Evolutionary conservation across 2,797 vertebrate genomes (phyloP), one percentile per base, ranked within the genome.

Genomic region (Coluber constrictor): DNA sequence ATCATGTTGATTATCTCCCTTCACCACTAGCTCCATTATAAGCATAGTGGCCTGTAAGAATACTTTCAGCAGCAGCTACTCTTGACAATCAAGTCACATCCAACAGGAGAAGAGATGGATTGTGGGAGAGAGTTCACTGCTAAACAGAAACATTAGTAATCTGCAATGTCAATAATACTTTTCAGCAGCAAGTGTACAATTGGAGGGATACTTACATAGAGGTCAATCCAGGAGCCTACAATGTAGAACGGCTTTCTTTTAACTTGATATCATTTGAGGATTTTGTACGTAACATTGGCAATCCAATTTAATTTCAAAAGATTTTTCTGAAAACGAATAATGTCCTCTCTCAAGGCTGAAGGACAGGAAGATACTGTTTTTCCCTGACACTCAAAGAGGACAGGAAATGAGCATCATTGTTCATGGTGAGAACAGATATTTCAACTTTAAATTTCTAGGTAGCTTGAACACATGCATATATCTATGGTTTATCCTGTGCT

Each of bases 181-280:
- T 15, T 37, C 18, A 37, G 32, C 47, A 70, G 63, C 47, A 70
- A 55, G 18, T 32, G 18, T 20, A 7, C 13, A 54, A 55, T 20
- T 59, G n/a, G 11, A 56, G 10, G 47, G 37, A 8, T 70, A 37
- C 6, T 5, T 54, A 15, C 70, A 51, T 32, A 9, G 25, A 54
- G 15, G 4, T 66, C 27, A 88, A 20, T 59, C 55, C 55, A 57
- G 15, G 8, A 83, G 55, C 11, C 23, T 43, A 86, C 37, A 60
- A 27, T 51, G 16, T 27, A 83, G 54, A 16, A 91, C 6, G 47
- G 55, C 13, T 59, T 25, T 23, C 9, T 47, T 92, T 95, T 25
- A 94, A 70, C 63, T 95, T 94, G 95, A 93, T 95, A 90, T 79
- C 90, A 93, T 91, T 94, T 94, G 94, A 94, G 88, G 66, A 95